These are phyloP conservation scores for Cyanistes caeruleus DNA, from an alignment of 2,113 vertebrate species.

Conservation along the genomic window DNA sequence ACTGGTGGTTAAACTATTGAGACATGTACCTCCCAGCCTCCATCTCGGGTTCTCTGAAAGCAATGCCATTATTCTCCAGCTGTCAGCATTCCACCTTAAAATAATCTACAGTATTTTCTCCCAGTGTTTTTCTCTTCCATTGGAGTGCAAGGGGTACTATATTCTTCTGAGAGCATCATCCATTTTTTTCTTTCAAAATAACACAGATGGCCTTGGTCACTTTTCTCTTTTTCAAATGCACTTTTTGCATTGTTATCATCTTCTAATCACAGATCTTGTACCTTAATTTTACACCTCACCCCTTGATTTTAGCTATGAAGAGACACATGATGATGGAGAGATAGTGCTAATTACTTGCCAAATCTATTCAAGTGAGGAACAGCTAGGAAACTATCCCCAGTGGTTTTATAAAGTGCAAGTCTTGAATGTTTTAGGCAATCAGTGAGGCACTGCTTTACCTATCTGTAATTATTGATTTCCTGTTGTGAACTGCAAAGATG, in stretches of 20 bases:
- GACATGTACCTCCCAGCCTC: background rate
- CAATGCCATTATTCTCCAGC: constrained; percentile 3
- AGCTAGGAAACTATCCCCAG: background rate
- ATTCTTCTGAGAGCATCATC: background rate
- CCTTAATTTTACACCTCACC: background rate
- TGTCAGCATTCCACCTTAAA: background rate
- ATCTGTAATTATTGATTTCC: constrained; percentile 76
- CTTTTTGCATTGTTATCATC: background rate
- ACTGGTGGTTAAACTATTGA: background rate
- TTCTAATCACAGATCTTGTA: background rate
- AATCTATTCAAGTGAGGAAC: background rate
- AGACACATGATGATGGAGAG: background rate
- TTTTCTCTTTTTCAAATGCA: background rate
- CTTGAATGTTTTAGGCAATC: background rate
- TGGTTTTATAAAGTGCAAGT: background rate
- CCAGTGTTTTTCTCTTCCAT: background rate
- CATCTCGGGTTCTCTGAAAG: background rate
- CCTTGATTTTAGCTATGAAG: background rate
- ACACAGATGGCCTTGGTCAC: background rate
- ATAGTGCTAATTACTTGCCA: background rate
- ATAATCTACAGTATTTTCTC: background rate
- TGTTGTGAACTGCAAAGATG: constrained; percentile 25
- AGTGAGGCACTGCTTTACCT: constrained; percentile 42
- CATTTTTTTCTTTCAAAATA: background rate
- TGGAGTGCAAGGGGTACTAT: background rate